phyloP scores from a whole-genome alignment of 2,888 invertebrate genomes.

The Pollenia amentaria region DNA sequence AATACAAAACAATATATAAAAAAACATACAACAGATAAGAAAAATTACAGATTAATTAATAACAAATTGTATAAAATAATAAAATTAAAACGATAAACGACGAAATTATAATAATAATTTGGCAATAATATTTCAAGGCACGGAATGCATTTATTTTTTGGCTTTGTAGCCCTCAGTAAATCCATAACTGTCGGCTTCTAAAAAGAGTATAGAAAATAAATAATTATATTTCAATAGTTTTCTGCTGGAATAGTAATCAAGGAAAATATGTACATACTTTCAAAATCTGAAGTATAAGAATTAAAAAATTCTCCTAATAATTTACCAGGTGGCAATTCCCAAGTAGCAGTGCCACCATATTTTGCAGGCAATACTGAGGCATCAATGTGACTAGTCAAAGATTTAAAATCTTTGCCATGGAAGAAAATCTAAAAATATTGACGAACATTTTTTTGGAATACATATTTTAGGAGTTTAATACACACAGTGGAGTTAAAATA shows the following conservation, averaged over 20 bases:
- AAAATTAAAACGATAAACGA: constrained; percentile 14
- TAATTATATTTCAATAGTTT: neutral
- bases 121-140: constrained; percentile 49
- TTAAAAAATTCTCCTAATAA: constrained; percentile 88
- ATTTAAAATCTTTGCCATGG: constrained; percentile 89
- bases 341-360: constrained; percentile 89
- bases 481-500: neutral
- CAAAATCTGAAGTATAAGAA: constrained; percentile 88
- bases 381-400: constrained; percentile 87
- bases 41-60: constrained; percentile 32
- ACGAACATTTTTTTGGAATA: neutral
- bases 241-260: neutral
- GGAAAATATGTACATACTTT: constrained; percentile 85
- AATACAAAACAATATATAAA: constrained; percentile 34
- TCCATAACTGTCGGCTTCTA: constrained; percentile 86
- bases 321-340: constrained; percentile 86
- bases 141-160: constrained; percentile 75
- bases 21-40: constrained; percentile 22
- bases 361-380: constrained; percentile 86
- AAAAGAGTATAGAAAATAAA: constrained; percentile 1
- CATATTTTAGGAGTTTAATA: neutral
- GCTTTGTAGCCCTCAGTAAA: constrained; percentile 84
- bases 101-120: constrained; percentile 34
- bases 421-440: constrained; percentile 87
- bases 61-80: constrained; percentile 27